Evolutionary conservation across 1,140 invertebrate genomes (phyloP), one percentile per base, ranked within the genome.

Genomic region (Maconellicoccus hirsutus): DNA sequence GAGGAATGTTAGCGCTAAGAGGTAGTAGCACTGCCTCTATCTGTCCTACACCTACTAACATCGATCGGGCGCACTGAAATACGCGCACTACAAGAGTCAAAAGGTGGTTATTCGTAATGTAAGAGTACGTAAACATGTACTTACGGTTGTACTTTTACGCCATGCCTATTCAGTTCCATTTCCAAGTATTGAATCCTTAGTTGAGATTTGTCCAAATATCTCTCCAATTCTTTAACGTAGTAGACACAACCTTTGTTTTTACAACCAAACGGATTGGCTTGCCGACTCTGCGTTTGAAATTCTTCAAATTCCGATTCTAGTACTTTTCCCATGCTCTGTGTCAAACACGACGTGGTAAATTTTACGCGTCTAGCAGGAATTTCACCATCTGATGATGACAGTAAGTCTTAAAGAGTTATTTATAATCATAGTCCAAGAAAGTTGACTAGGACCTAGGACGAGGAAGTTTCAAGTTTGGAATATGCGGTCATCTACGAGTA

Each of bases 121-220:
- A 8, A 10, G 8, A 42, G 8, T 8, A 42, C 8, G 39, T 10
- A 42, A 42, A 42, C 8, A 8, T 42, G n/a, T n/a, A 59, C 61
- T 66, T 66, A 66, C 61, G 61, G 61, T 10, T 23, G 61, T 66
- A 66, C 25, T 66, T 66, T 66, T 23, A 66, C 25, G 61, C 61
- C 61, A 16, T 66, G 21, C 10, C 61, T 23, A 23, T 66, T 66
- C 21, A 66, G 61, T 16, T 66, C 61, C 61, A 66, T 66, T 66
- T 66, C 61, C 22, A 66, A 66, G 16, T 66, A 66, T 16, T 26
- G 21, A 23, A 66, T 66, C 19, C 61, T 66, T 16, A 66, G 21
- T 10, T 66, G 21, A 3, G 61, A 66, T 26, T 66, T 66, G 22
- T 66, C 61, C 25, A 66, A 66, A 23, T 66, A 66, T 66, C 25